Base-by-base conservation (phyloP, 1,140 invertebrate genomes). In the Cherax destructor region DNA sequence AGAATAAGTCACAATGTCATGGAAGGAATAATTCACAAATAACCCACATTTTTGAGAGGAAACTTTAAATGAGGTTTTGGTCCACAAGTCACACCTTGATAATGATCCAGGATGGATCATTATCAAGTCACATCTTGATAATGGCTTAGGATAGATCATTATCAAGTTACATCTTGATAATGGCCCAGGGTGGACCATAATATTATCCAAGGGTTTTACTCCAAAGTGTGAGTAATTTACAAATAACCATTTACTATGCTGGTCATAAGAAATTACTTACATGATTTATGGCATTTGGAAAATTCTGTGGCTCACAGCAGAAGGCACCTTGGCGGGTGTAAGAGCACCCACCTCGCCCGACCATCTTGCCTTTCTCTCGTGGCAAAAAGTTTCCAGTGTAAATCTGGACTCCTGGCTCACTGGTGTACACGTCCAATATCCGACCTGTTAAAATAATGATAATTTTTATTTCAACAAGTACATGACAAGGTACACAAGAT, bases 281-380 rank as follows among this genome's bases (percentile, higher is more conserved):
- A 94, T 98, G 96, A 95, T 99, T 98, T 3, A 98, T 95, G 16
- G 98, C 97, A 95, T 99, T 97, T 0, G 98, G 98, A 95, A 97
- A 99, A 93, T 97, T 97, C 94, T 99, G 98, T 0, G 98, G 98
- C 94, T 99, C 98, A 61, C 99, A 95, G 94, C 97, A 98, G 92
- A 99, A 97, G 1, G 96, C 97, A 1, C 96, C 97, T 93, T 98
- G 97, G 92, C 96, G 96, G 18, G 95, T 95, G 94, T 99, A 99
- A 0, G 94, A 93, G 0, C 94, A 95, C 16, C 96, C 96, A 1
- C 95, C 94, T 95, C 98, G 98, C 5, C 98, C 98, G 30, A 93
- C 83, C 18, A 97, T 87, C 79, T 93, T 93, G 7, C 92, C 88
- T n/a, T 94, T 92, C 93, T 94, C 93, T 56, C 94, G 94, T 0